Percentiles rank a stretch among this genome's conserved stretches.
Evolutionary conservation across 2,888 invertebrate genomes (phyloP).

Genomic region (Eulithis prunata): DNA sequence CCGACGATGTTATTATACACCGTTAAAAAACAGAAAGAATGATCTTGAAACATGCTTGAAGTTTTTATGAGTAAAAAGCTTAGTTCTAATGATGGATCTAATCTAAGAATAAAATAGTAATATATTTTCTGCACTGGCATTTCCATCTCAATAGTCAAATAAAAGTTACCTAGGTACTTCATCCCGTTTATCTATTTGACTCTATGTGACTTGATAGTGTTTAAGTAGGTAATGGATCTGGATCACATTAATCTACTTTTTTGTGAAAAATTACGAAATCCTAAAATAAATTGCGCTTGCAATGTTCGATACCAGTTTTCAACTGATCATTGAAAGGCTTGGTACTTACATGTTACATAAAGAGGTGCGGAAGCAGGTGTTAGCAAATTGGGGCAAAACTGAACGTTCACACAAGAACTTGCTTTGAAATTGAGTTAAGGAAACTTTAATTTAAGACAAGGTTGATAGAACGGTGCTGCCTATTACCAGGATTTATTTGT

Average conservation of each 20-base stretch:
- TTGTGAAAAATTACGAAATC: constrained; percentile 9
- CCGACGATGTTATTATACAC: too few relatives aligned
- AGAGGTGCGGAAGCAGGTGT: constrained; percentile 60
- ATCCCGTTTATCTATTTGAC: too few relatives aligned
- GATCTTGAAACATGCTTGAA: too few relatives aligned
- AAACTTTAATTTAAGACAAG: constrained; percentile 28
- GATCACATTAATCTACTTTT: background rate
- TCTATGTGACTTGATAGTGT: too few relatives aligned
- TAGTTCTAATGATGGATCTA: too few relatives aligned
- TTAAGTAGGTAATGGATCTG: too few relatives aligned
- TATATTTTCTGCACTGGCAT: too few relatives aligned
- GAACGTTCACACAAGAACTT: constrained; percentile 52
- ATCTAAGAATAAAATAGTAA: too few relatives aligned
- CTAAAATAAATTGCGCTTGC: constrained; percentile 4
- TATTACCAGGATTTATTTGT: constrained; percentile 1
- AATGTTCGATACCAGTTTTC: constrained; percentile 23
- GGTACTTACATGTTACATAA: constrained; percentile 50
- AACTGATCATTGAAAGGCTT: constrained; percentile 31
- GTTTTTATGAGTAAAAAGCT: too few relatives aligned
- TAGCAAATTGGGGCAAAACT: constrained; percentile 67
- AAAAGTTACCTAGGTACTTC: too few relatives aligned
- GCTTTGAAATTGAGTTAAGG: constrained; percentile 41
- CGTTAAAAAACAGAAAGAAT: too few relatives aligned
- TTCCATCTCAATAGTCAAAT: too few relatives aligned
- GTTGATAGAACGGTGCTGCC: constrained; percentile 8